Evolutionary conservation across 2,113 vertebrate genomes (phyloP).

Genomic region (Pionites leucogaster): DNA sequence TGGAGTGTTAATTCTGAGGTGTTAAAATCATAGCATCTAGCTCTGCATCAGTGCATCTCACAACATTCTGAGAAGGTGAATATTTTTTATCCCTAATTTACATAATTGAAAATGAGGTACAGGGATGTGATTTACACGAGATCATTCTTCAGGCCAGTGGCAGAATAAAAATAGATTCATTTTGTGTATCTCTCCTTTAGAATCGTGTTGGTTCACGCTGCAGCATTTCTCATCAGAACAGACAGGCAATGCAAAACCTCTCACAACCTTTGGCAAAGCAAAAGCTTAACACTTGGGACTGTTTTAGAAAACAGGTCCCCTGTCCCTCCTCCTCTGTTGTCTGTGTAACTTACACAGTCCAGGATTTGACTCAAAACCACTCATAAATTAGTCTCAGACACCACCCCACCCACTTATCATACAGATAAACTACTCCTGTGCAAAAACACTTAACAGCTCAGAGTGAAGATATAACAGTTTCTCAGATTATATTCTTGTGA

Average conservation of each 20-base stretch:
- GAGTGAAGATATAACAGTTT: neutral
- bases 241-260: neutral
- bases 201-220: neutral
- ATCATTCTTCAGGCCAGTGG: conserved; percentile 30
- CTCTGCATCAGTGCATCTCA: neutral
- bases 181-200: neutral
- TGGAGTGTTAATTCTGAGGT: neutral
- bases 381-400: neutral
- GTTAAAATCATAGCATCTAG: neutral
- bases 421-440: neutral
- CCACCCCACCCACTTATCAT: neutral
- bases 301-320: neutral
- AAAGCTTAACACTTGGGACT: neutral
- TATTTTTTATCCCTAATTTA: conserved; percentile 49
- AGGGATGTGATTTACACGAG: conserved; percentile 8
- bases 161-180: conserved; percentile 24
- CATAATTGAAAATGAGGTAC: conserved; percentile 51
- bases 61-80: conserved; percentile 40
- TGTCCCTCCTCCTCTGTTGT: neutral
- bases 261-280: neutral
- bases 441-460: neutral
- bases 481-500: neutral
- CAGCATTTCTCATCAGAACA: neutral
- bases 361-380: neutral
- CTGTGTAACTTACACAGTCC: neutral